Evolutionary conservation across 2,797 vertebrate genomes (phyloP).

Genomic region (Balearica regulorum): DNA sequence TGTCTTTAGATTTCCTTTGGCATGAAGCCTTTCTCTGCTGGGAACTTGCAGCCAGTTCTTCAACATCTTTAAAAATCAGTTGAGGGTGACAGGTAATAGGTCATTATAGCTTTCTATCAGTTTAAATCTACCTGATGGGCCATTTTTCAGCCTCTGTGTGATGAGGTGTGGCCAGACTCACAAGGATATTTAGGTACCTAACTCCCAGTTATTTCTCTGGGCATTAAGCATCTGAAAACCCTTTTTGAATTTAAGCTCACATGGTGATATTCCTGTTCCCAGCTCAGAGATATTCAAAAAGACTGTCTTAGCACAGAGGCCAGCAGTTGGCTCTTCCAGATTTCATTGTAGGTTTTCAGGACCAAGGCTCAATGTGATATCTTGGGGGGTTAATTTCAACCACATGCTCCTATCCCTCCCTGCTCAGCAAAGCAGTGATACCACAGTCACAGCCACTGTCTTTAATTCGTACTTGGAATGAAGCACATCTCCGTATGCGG

Average conservation of each 20-base stretch:
- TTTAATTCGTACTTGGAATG: background rate
- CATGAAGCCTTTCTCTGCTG: background rate
- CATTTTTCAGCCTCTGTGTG: slow-evolving; percentile 12
- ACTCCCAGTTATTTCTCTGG: background rate
- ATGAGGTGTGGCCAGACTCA: background rate
- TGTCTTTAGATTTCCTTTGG: background rate
- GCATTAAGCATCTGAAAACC: background rate
- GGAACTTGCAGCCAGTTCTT: background rate
- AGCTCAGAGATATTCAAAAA: background rate
- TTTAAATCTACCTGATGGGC: slow-evolving; percentile 11
- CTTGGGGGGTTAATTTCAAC: background rate
- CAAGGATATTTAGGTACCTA: background rate
- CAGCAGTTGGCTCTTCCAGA: background rate
- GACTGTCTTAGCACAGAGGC: background rate
- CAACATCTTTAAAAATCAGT: background rate
- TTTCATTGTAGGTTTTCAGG: background rate
- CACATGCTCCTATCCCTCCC: background rate
- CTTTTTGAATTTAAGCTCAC: background rate
- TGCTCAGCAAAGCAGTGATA: background rate
- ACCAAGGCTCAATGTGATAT: background rate
- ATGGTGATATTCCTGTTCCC: background rate
- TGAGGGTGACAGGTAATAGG: background rate
- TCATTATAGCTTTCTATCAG: slow-evolving; percentile 2
- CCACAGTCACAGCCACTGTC: background rate
- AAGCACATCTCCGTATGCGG: background rate